Base-by-base conservation (phyloP, 1,140 invertebrate genomes). In the Seison nebaliae region DNA sequence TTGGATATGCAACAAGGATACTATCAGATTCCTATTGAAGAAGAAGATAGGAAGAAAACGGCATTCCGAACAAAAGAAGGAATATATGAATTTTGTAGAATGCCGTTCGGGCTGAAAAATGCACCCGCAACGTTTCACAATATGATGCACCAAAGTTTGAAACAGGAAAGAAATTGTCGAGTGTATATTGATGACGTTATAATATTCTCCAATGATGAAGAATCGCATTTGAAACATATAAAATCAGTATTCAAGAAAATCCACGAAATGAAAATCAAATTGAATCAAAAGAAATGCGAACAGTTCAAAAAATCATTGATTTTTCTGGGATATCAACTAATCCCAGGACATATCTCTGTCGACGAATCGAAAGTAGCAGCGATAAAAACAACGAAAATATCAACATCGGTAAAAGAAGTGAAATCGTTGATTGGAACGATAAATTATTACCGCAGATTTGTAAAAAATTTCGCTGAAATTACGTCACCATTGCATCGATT, bases 171-270 rank as follows among this genome's bases (percentile, higher is more conserved):
- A 5, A 38, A 35, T 31, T 29, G 45, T 4, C 43, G 56, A 5
- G 47, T 54, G 0, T 67, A 63, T 36, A 30, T 66, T 0, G 63
- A 67, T 44, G 64, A 68, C 36, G 47, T 65, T 4, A 39, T 65
- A 1, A 43, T 65, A 8, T 48, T 50, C 17, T 49, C 47, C 1
- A 40, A 45, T 4, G 48, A 43, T 4, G 49, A 50, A 21, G 49
- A 61, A 4, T 45, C 56, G 7, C 62, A 65, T 40, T 24, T 64
- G 0, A 22, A 41, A 16, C 34, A 55, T 18, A 23, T 63, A 4
- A 15, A 35, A n/a, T 34, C 43, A 23, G 45, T 65, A 4, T 47
- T 60, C 5, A 24, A 49, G 15, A 44, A 47, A 28, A 40, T 64
- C 5, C 38, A 35, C 14, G 35, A 45, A 29, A 52, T 55, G 2